phyloP scores from a whole-genome alignment of 2,113 vertebrate species.

The Cichladusa arquata region DNA sequence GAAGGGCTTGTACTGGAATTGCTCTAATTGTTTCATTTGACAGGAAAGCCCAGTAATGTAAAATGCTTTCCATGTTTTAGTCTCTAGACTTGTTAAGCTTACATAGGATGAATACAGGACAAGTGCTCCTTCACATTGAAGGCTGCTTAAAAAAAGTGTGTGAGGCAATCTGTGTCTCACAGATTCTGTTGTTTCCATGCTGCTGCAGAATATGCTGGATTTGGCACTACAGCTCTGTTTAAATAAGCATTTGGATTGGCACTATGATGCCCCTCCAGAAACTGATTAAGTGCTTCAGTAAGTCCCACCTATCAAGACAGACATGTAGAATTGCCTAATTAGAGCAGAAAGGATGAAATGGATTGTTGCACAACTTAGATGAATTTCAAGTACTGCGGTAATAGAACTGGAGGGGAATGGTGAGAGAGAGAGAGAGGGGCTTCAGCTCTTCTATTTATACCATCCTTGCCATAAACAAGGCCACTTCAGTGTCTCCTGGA shows the following conservation, averaged over 20 bases:
- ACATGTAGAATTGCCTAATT: conserved; percentile 44
- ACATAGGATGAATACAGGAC: not conserved
- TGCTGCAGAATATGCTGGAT: conserved; percentile 54
- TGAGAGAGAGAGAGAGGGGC: not conserved
- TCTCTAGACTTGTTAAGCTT: conserved; percentile 18
- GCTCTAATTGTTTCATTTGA: conserved; percentile 31
- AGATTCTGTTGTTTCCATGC: conserved; percentile 46
- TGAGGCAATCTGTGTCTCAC: conserved; percentile 25
- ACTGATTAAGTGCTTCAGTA: conserved; percentile 62
- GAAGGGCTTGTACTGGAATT: not conserved
- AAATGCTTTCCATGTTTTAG: conserved; percentile 1
- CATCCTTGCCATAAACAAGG: not conserved
- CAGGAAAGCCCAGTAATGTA: not conserved
- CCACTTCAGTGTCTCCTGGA: not conserved
- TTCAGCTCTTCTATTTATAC: conserved; percentile 9
- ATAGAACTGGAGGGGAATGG: not conserved
- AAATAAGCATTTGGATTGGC: conserved; percentile 35
- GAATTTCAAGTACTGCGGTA: conserved; percentile 14
- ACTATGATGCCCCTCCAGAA: conserved; percentile 38
- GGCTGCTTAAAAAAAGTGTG: not conserved
- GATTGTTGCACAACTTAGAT: conserved; percentile 14
- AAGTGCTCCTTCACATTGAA: not conserved
- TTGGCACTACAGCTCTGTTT: conserved; percentile 36
- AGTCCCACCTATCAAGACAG: conserved; percentile 51
- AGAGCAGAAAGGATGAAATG: conserved; percentile 39